These are phyloP conservation scores for Phalanger gymnotis DNA, from an alignment of 2,797 vertebrate species.

Conservation along the genomic window DNA sequence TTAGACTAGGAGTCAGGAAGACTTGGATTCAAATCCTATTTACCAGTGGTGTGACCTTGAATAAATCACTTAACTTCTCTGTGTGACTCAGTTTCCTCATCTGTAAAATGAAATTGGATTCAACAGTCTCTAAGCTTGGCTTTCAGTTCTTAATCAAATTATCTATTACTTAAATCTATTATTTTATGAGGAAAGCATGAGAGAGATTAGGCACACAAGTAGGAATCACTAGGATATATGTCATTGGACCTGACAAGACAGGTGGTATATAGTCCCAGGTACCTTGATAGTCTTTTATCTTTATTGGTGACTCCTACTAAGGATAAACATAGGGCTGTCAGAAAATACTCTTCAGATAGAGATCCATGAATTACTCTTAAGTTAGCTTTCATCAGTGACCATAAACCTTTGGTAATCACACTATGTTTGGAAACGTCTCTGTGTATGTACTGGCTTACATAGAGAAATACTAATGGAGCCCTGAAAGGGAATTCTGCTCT, in stretches of 20 bases:
- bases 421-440: neutral
- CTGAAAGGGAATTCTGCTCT: neutral
- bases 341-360: neutral
- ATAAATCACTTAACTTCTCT: neutral
- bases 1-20: neutral
- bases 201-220: neutral
- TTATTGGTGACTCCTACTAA: neutral
- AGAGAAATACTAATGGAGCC: neutral
- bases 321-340: neutral
- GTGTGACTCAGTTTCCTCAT: neutral
- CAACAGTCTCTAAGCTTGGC: neutral
- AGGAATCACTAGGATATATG: neutral
- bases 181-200: neutral
- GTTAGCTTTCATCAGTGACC: neutral
- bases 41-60: neutral
- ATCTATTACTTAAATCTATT: neutral
- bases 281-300: neutral
- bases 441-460: neutral
- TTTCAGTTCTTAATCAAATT: neutral
- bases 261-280: neutral
- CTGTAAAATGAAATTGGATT: neutral
- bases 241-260: neutral
- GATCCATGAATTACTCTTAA: neutral
- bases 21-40: neutral
- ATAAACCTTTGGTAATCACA: neutral